Percentiles rank a stretch among this genome's conserved stretches.
Evolutionary conservation across 2,113 vertebrate species (phyloP).

Genomic region (Cephalopterus ornatus): DNA sequence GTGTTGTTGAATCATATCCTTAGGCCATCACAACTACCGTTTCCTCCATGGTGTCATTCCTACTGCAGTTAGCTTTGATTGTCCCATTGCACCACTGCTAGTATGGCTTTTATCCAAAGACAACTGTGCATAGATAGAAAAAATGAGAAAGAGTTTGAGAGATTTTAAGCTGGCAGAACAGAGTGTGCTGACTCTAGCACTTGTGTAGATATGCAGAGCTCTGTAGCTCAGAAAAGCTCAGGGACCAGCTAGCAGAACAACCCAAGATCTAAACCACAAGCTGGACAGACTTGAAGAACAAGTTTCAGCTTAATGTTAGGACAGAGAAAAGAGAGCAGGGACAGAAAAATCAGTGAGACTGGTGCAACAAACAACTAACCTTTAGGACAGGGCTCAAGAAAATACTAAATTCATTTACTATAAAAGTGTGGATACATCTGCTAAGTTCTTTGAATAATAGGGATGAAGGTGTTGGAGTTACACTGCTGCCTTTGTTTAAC

Average conservation of each 20-base stretch:
- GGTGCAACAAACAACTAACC: not conserved
- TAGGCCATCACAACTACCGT: not conserved
- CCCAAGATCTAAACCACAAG: not conserved
- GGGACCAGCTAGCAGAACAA: not conserved
- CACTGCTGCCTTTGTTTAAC: not conserved
- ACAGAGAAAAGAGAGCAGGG: not conserved
- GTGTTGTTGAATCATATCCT: slow-evolving; percentile 15
- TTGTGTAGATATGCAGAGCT: not conserved
- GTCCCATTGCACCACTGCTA: not conserved
- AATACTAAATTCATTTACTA: not conserved
- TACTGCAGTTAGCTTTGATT: not conserved
- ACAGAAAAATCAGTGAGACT: not conserved
- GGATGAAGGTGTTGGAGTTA: not conserved
- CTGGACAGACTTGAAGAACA: not conserved
- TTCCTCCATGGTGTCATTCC: not conserved
- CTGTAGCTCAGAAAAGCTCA: not conserved
- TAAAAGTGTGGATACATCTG: not conserved
- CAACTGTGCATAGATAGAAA: not conserved
- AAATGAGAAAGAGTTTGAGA: not conserved
- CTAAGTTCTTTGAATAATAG: not conserved
- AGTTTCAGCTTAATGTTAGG: not conserved
- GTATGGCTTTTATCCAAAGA: not conserved
- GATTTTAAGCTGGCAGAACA: not conserved
- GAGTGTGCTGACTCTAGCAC: not conserved
- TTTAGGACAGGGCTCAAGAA: not conserved